Conservation (phyloP, 2,113 vertebrate species). For the Ploceus nigricollis region DNA sequence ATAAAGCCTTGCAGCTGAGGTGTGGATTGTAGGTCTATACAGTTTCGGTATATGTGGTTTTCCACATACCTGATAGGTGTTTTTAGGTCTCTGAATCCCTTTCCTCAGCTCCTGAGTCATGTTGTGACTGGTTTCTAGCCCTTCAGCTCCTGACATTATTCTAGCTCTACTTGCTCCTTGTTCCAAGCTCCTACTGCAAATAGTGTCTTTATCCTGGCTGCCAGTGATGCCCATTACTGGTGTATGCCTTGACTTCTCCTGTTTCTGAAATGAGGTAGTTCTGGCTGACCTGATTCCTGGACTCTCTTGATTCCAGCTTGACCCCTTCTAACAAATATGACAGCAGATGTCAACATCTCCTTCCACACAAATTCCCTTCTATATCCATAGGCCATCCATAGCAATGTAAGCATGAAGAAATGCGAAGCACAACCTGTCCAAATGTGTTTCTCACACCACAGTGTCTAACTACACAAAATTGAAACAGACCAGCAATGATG, state of each 20-base stretch:
- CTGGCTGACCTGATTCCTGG: background rate
- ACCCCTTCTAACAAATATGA: background rate
- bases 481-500: background rate
- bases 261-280: background rate
- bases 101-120: background rate
- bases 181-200: background rate
- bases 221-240: background rate
- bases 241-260: background rate
- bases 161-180: background rate
- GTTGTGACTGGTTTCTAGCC: background rate
- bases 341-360: background rate
- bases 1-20: background rate
- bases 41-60: background rate
- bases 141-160: background rate
- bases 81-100: background rate
- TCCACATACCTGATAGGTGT: background rate
- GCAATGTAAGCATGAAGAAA: background rate
- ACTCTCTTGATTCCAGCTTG: background rate
- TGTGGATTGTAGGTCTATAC: background rate
- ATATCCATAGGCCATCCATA: background rate
- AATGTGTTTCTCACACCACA: background rate
- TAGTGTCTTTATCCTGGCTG: background rate
- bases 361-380: background rate
- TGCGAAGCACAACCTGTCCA: background rate
- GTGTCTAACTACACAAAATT: background rate